phyloP scores from a whole-genome alignment of 2,113 vertebrate genomes.

The Poicephalus gulielmi region DNA sequence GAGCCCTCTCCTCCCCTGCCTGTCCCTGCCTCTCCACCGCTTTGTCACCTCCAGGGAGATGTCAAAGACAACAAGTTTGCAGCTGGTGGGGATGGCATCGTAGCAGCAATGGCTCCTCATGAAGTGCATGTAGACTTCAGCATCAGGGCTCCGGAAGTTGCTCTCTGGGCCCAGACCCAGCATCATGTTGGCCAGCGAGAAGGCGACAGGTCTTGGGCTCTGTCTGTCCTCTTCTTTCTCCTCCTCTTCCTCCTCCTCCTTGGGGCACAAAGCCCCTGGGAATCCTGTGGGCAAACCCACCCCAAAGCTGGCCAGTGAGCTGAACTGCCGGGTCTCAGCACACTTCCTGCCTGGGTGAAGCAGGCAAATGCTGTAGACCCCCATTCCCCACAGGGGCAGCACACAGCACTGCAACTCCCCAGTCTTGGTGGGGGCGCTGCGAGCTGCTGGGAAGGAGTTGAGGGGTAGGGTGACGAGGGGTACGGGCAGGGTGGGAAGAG shows the following conservation, averaged over 20 bases:
- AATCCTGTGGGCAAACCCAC: neutral
- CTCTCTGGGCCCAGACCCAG: slow-evolving; percentile 56
- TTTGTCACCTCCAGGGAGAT: slow-evolving; percentile 82
- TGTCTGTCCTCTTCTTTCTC: neutral
- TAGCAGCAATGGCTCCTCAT: slow-evolving; percentile 93
- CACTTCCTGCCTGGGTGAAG: neutral
- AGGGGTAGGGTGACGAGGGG: fast-evolving
- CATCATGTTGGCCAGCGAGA: slow-evolving; percentile 10
- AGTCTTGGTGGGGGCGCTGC: neutral
- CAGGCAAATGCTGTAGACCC: neutral
- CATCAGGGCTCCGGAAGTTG: slow-evolving; percentile 70
- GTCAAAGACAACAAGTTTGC: slow-evolving; percentile 93
- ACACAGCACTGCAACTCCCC: neutral
- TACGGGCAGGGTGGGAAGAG: neutral
- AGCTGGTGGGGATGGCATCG: slow-evolving; percentile 91
- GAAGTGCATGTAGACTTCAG: slow-evolving; percentile 88
- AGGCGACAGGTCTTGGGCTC: neutral
- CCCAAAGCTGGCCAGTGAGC: neutral
- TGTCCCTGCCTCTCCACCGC: fast-evolving
- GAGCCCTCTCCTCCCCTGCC: fast-evolving
- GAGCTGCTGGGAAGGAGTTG: neutral
- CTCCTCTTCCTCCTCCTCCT: neutral
- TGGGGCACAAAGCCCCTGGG: neutral
- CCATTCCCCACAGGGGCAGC: neutral
- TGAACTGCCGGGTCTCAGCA: neutral